Conservation (phyloP, 2,113 vertebrate genomes). For the Dasyurus viverrinus region DNA sequence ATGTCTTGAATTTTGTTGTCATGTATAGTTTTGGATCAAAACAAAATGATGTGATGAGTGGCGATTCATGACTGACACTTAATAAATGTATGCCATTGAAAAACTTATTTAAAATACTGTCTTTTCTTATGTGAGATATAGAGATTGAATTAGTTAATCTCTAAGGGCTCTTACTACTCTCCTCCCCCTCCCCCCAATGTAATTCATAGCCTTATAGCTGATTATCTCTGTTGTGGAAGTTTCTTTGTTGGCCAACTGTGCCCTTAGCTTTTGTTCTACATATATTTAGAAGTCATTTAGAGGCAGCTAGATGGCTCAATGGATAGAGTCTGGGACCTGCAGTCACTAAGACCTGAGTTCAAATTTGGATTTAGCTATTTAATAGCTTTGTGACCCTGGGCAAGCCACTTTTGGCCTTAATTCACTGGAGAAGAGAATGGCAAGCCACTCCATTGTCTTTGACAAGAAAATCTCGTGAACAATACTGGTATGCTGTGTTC, state of each 20-base stretch:
- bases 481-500: background rate
- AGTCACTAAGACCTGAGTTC: too few species aligned
- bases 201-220: background rate
- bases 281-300: too few species aligned
- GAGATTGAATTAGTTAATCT: background rate
- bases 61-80: background rate
- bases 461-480: too few species aligned
- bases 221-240: background rate
- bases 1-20: background rate
- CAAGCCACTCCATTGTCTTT: too few species aligned
- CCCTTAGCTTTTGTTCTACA: background rate
- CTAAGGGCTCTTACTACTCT: background rate
- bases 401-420: too few species aligned
- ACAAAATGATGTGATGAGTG: background rate
- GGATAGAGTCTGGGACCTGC: too few species aligned
- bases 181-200: too few species aligned
- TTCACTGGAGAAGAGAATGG: too few species aligned
- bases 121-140: background rate
- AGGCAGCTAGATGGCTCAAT: too few species aligned
- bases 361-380: too few species aligned
- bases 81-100: background rate
- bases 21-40: background rate
- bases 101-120: background rate
- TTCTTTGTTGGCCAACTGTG: background rate
- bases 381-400: too few species aligned